phyloP scores from a whole-genome alignment of 1,140 invertebrate genomes.

The Sarcophaga bullata region DNA sequence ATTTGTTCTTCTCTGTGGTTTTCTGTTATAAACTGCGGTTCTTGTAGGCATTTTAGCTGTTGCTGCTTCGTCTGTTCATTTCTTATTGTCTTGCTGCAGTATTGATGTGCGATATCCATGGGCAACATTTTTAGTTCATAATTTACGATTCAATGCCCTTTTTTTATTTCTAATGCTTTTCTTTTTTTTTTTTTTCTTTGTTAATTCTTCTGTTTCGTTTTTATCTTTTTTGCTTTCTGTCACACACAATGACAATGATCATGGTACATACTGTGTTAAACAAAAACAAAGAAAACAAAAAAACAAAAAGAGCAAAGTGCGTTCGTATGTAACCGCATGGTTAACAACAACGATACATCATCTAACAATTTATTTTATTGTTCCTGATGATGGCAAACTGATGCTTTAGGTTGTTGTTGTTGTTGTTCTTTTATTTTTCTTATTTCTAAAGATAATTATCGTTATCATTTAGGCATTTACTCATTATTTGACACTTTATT shows the following conservation, averaged over 20 bases:
- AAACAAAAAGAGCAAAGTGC: slow-evolving; percentile 15
- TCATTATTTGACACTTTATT: slow-evolving; percentile 38
- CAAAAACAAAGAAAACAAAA: too few species aligned
- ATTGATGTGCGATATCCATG: slow-evolving; percentile 8
- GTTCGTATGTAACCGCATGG: slow-evolving; percentile 23
- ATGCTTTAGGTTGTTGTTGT: background rate
- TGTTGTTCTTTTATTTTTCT: slow-evolving; percentile 14
- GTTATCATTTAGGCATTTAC: slow-evolving; percentile 34
- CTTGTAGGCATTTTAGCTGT: background rate
- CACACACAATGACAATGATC: background rate
- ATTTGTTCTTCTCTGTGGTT: background rate
- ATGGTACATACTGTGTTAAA: too few species aligned
- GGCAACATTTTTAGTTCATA: slow-evolving; percentile 34
- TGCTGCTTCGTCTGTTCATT: background rate
- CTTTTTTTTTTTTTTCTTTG: background rate
- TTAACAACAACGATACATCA: slow-evolving; percentile 18
- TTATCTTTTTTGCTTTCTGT: background rate
- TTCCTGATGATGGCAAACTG: background rate
- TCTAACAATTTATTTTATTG: slow-evolving; percentile 14
- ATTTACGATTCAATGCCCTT: slow-evolving; percentile 22
- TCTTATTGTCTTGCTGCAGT: background rate
- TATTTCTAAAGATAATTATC: slow-evolving; percentile 27
- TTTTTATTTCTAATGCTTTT: background rate
- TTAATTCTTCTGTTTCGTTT: slow-evolving; percentile 4
- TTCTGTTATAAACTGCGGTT: slow-evolving; percentile 6